phyloP scores from a whole-genome alignment of 53 echinoderm and acorn worm genomes.

The Henricia sp. region DNA sequence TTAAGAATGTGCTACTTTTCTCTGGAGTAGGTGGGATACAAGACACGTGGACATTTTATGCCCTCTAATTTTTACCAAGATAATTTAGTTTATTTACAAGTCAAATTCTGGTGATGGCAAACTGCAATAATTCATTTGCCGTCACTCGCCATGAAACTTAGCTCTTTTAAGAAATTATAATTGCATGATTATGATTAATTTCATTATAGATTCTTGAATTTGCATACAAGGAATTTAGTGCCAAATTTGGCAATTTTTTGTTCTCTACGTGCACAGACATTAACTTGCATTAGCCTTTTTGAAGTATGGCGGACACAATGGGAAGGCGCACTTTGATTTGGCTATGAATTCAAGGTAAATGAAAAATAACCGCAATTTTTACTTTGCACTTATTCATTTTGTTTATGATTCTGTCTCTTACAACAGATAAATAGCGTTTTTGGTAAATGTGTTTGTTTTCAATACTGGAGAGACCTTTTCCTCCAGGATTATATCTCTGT shows the following conservation, averaged over 20 bases:
- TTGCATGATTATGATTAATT: not conserved
- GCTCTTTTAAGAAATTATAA: conserved; percentile 26
- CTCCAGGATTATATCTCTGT: too few relatives aligned
- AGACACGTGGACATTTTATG: not conserved
- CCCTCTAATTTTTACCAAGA: not conserved
- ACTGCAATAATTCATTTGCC: not conserved
- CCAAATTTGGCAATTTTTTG: not conserved
- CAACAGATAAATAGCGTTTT: too few relatives aligned
- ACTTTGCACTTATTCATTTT: not conserved
- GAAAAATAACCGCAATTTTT: not conserved
- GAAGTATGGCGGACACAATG: not conserved
- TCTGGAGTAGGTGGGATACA: not conserved
- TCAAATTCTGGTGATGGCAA: conserved; percentile 10
- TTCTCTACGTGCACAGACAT: not conserved
- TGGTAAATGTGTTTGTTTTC: too few relatives aligned
- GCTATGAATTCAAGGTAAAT: not conserved
- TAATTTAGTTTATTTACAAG: not conserved
- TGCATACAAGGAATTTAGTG: conserved; percentile 29
- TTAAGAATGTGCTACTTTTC: too few relatives aligned
- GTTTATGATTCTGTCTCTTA: not conserved
- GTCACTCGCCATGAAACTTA: conserved; percentile 53
- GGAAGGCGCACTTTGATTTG: not conserved
- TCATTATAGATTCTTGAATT: conserved; percentile 1
- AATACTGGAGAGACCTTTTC: too few relatives aligned
- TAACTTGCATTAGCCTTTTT: not conserved